phyloP scores from a whole-genome alignment of 2,113 vertebrate species.

The Myotis yumanensis region DNA sequence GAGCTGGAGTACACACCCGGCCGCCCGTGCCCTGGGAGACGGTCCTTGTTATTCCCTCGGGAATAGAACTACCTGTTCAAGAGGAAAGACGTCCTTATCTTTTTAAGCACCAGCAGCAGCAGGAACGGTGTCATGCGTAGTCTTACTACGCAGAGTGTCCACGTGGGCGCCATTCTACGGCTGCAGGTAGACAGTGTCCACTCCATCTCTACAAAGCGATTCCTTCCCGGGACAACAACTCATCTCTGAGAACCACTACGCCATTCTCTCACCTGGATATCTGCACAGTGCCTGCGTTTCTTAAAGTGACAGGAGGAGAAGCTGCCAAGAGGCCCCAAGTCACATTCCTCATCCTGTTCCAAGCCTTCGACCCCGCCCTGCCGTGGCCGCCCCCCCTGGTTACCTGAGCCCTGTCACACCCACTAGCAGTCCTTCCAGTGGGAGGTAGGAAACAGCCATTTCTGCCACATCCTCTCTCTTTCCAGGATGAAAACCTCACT shows the following conservation, averaged over 20 bases:
- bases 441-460: neutral
- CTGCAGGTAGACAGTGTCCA: neutral
- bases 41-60: neutral
- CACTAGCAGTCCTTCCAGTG: rapidly evolving
- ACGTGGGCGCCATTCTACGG: neutral
- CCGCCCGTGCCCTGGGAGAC: too few species aligned
- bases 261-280: neutral
- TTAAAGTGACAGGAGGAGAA: neutral
- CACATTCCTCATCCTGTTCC: neutral
- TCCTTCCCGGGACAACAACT: neutral
- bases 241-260: neutral
- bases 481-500: neutral
- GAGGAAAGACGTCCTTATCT: neutral
- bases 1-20: neutral
- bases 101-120: neutral
- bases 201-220: neutral
- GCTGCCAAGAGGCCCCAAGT: neutral
- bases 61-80: neutral
- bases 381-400: neutral
- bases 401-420: neutral
- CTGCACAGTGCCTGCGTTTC: neutral
- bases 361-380: neutral
- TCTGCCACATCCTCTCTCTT: neutral
- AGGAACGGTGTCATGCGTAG: neutral
- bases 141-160: neutral